Conservation (phyloP, 92 coral and sea anemone genomes). For the Desmophyllum pertusum region DNA sequence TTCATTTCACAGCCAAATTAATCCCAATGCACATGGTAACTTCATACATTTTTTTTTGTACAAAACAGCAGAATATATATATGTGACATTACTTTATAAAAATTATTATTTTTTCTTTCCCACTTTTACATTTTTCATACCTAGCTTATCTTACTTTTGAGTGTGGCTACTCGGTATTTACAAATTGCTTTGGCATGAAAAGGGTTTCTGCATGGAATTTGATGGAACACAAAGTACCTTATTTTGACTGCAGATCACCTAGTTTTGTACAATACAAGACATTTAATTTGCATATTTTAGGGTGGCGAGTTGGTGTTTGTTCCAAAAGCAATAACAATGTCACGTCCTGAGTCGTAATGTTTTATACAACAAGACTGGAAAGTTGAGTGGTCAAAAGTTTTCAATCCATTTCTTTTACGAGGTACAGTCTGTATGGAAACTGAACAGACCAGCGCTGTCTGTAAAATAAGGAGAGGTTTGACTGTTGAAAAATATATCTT, state of each 20-base stretch:
- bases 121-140: constrained; percentile 26
- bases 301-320: not conserved
- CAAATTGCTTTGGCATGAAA: constrained; percentile 24
- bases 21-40: constrained; percentile 23
- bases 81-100: constrained; percentile 33
- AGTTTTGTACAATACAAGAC: not conserved
- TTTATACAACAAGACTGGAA: not conserved
- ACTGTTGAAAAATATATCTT: not conserved
- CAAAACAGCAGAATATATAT: constrained; percentile 25
- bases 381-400: not conserved
- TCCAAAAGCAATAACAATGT: not conserved
- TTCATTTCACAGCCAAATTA: not conserved
- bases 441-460: not conserved
- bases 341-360: not conserved
- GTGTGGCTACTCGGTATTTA: constrained; percentile 12
- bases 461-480: not conserved
- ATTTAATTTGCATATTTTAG: not conserved
- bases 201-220: constrained; percentile 6
- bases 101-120: constrained; percentile 12
- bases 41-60: constrained; percentile 27
- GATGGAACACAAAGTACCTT: constrained; percentile 5
- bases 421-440: not conserved
- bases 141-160: constrained; percentile 11
- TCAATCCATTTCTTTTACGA: not conserved
- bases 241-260: not conserved